Conservation (phyloP, 2,113 vertebrate genomes). For the Tylochromis polylepis region DNA sequence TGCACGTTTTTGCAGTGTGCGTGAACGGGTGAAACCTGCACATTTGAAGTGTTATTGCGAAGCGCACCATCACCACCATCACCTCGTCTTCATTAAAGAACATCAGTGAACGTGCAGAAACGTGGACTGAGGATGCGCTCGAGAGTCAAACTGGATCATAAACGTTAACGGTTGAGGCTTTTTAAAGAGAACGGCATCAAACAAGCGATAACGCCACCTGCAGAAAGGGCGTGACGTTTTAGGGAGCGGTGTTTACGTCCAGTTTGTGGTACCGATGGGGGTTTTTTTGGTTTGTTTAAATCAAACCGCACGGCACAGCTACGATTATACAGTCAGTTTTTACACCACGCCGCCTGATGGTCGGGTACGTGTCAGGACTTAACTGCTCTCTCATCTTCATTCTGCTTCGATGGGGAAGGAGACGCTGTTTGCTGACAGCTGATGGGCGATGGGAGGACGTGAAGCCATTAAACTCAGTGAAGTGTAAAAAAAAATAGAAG, state of each 20-base stretch:
- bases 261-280: rapidly evolving
- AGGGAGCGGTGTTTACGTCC: neutral
- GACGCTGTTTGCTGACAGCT: conserved; percentile 1
- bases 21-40: neutral
- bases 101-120: neutral
- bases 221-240: neutral
- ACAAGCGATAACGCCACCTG: neutral
- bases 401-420: neutral
- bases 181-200: neutral
- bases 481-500: neutral
- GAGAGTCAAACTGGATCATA: neutral
- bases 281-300: neutral
- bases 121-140: rapidly evolving
- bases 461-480: conserved; percentile 19
- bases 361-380: neutral
- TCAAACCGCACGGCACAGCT: rapidly evolving
- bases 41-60: rapidly evolving
- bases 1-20: rapidly evolving
- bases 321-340: no score
- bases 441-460: neutral
- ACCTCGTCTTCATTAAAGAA: neutral
- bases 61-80: neutral
- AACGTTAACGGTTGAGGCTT: neutral
- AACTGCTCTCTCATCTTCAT: neutral
- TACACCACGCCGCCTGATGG: neutral